A percentile compares a stretch with the other conserved stretches of the same genome.
Evolutionary conservation across 1,140 invertebrate species (phyloP).

Genomic region (Anastrepha ludens): DNA sequence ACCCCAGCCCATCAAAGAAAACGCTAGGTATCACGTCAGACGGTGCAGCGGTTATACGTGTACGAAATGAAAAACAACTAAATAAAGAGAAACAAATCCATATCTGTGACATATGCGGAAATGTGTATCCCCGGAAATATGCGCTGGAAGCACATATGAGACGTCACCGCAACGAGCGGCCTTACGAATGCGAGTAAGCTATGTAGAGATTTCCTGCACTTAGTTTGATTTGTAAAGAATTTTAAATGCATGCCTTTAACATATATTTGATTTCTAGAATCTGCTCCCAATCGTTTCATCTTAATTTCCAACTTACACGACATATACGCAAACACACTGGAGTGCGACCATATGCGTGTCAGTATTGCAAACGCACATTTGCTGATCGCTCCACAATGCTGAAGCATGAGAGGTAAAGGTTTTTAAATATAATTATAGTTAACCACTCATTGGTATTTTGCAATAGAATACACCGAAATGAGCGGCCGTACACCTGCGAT

Average conservation of each 20-base stretch:
- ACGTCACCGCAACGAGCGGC: constrained; percentile 68
- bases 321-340: constrained; percentile 72
- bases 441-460: neutral
- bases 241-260: constrained; percentile 7
- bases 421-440: neutral
- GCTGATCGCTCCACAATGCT: constrained; percentile 78
- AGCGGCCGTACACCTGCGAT: constrained; percentile 82
- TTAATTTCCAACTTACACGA: constrained; percentile 71
- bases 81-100: constrained; percentile 58
- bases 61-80: constrained; percentile 4
- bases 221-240: too few relatives aligned
- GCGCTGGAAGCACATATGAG: constrained; percentile 70
- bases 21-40: constrained; percentile 55
- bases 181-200: constrained; percentile 71
- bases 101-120: constrained; percentile 70
- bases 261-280: constrained; percentile 61
- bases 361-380: constrained; percentile 81
- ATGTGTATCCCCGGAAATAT: constrained; percentile 68
- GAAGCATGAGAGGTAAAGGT: constrained; percentile 77
- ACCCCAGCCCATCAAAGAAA: constrained; percentile 27
- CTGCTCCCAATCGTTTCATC: constrained; percentile 67
- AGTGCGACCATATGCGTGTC: constrained; percentile 80
- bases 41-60: constrained; percentile 54
- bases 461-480: constrained; percentile 82
- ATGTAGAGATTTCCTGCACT: neutral